A percentile compares a stretch with the other conserved stretches of the same genome.
Conservation (phyloP, 2,888 invertebrate genomes). For the Unio pictorum region DNA sequence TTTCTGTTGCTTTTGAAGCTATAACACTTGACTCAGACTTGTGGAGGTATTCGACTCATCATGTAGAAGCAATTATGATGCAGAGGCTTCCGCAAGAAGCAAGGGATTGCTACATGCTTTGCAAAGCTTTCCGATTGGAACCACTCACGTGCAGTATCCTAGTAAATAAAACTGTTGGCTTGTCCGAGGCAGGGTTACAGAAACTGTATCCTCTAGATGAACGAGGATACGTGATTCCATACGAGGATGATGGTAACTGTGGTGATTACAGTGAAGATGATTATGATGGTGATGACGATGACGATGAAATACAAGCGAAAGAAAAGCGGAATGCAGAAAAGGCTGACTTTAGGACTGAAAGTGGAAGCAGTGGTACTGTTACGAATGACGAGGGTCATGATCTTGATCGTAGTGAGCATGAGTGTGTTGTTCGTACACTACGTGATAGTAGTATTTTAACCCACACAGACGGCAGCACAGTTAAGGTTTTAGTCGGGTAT, state of each 20-base stretch:
- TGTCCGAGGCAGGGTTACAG: too few relatives aligned
- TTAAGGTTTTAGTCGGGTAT: background rate
- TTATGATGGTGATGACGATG: background rate
- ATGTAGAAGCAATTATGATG: constrained; percentile 19
- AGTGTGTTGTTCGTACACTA: background rate
- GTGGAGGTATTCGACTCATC: constrained; percentile 20
- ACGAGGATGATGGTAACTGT: background rate
- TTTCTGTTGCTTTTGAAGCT: background rate
- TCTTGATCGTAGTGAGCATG: too few relatives aligned
- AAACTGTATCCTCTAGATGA: too few relatives aligned
- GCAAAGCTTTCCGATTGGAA: constrained; percentile 23
- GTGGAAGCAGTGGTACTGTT: background rate
- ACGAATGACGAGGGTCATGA: too few relatives aligned
- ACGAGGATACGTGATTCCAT: background rate
- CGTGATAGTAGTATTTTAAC: background rate
- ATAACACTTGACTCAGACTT: constrained; percentile 4
- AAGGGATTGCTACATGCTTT: constrained; percentile 15
- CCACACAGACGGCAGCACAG: background rate
- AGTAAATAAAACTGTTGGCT: background rate
- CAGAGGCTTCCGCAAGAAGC: constrained; percentile 8
- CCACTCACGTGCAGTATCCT: constrained; percentile 19
- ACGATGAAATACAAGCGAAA: background rate
- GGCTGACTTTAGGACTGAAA: background rate
- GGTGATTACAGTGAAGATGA: background rate
- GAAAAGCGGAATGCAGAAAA: background rate